phyloP scores from a whole-genome alignment of 2,888 invertebrate species.

The Orgyia antiqua region DNA sequence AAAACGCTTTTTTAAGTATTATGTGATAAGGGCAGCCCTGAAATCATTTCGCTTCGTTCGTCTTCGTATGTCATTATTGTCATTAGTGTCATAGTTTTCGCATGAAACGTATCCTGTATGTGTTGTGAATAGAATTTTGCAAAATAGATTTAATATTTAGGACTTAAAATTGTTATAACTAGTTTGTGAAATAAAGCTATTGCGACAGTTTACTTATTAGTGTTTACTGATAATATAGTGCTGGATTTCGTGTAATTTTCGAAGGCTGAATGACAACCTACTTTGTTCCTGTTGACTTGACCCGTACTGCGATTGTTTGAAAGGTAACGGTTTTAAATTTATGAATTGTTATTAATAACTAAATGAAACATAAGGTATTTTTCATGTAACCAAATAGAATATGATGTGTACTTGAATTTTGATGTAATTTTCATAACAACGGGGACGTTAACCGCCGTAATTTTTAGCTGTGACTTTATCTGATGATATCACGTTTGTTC shows the following conservation, averaged over 20 bases:
- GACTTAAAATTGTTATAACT: conserved; percentile 42
- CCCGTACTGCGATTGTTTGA: conserved; percentile 58
- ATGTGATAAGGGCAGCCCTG: no score
- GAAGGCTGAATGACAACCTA: conserved; percentile 49
- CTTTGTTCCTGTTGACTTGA: conserved; percentile 67
- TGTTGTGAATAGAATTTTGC: conserved; percentile 66
- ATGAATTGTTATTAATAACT: conserved; percentile 13
- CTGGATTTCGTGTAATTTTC: conserved; percentile 45
- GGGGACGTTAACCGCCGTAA: no score
- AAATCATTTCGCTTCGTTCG: no score
- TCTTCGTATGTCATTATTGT: no score
- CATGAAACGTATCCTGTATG: conserved; percentile 41
- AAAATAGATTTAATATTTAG: conserved; percentile 49
- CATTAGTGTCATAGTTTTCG: no score
- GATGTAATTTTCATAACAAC: neutral
- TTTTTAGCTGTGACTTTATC: no score
- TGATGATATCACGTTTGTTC: no score
- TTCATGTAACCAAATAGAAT: neutral
- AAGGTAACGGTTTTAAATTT: conserved; percentile 65
- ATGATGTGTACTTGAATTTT: neutral
- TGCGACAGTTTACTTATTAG: conserved; percentile 45
- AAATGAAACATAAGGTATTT: neutral
- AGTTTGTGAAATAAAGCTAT: conserved; percentile 34
- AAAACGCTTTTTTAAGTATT: no score
- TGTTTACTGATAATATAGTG: conserved; percentile 45